phyloP scores from a whole-genome alignment of 1,140 invertebrate species.

The Aphis gossypii region DNA sequence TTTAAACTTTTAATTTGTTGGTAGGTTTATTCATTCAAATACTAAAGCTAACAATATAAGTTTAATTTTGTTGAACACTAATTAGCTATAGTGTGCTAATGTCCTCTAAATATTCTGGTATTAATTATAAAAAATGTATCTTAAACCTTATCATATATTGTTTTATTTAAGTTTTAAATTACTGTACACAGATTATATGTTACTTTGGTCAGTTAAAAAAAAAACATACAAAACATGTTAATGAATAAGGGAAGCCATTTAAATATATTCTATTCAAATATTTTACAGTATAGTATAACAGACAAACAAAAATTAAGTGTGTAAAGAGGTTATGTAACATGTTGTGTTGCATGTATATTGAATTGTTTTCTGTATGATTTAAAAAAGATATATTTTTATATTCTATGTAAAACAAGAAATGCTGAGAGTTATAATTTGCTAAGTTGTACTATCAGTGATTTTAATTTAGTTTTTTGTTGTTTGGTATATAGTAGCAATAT shows the following conservation, averaged over 20 bases:
- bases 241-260: background rate
- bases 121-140: background rate
- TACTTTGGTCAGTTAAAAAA: background rate
- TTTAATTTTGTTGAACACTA: background rate
- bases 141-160: background rate
- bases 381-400: background rate
- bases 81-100: background rate
- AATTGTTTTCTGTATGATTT: background rate
- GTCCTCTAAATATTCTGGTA: background rate
- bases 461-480: background rate
- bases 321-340: background rate
- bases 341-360: background rate
- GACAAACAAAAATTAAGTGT: constrained; percentile 14
- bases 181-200: background rate
- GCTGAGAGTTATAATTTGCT: background rate
- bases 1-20: background rate
- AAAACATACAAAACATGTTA: background rate
- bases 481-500: background rate
- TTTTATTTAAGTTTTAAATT: background rate
- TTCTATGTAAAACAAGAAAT: background rate
- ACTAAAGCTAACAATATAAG: background rate
- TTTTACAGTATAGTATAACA: background rate
- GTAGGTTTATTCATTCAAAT: background rate
- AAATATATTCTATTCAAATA: background rate
- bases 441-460: background rate